A percentile compares a stretch with the other conserved stretches of the same genome.
Evolutionary conservation across 2,797 vertebrate species (phyloP).

Genomic region (Simalia tracyae): DNA sequence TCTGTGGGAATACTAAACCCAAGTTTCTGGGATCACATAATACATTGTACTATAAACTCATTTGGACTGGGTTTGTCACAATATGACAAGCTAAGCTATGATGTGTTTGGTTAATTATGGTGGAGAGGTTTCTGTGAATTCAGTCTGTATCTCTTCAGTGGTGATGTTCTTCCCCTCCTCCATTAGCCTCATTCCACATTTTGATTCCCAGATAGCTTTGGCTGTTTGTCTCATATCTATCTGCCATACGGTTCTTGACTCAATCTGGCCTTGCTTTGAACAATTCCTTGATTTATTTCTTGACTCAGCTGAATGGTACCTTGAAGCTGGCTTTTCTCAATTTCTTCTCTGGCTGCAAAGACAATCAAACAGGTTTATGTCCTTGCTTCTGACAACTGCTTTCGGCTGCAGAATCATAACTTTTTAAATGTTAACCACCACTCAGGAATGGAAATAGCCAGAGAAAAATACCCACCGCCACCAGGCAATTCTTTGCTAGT

Average conservation of each 20-base stretch:
- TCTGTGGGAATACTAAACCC: neutral
- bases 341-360: neutral
- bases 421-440: neutral
- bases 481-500: neutral
- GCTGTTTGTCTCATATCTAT: neutral
- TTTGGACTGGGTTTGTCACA: neutral
- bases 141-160: neutral
- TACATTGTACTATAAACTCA: neutral
- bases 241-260: neutral
- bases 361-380: neutral
- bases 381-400: neutral
- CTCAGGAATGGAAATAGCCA: neutral
- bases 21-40: neutral
- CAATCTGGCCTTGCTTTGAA: neutral
- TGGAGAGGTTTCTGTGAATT: neutral
- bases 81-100: neutral
- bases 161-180: neutral
- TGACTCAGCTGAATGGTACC: neutral
- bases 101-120: neutral
- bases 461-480: neutral
- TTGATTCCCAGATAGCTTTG: neutral
- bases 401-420: neutral
- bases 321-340: neutral
- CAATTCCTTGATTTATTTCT: neutral
- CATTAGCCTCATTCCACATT: neutral